Evolutionary conservation across 2,888 invertebrate species (phyloP).

Genomic region (Brassicogethes aeneus): DNA sequence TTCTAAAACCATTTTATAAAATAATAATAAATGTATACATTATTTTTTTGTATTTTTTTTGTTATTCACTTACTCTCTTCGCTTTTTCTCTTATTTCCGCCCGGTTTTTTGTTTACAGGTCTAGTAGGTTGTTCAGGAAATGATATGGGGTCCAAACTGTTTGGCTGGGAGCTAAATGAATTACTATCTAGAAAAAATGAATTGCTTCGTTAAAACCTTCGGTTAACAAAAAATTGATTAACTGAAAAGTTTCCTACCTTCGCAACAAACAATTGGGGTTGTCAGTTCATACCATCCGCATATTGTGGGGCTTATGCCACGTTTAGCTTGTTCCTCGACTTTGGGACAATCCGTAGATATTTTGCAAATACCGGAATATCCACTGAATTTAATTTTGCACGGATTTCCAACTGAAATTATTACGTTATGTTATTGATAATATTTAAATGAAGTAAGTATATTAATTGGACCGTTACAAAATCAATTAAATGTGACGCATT

Average conservation of each 20-base stretch:
- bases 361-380: slow-evolving; percentile 25
- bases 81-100: slow-evolving; percentile 20
- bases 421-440: too few relatives aligned
- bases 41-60: slow-evolving; percentile 1
- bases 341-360: slow-evolving; percentile 27
- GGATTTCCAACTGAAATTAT: slow-evolving; percentile 27
- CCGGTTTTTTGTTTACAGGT: slow-evolving; percentile 1
- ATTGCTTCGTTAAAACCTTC: too few relatives aligned
- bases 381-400: slow-evolving; percentile 22
- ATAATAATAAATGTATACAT: not conserved
- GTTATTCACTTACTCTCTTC: slow-evolving; percentile 28
- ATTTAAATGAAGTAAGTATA: too few relatives aligned
- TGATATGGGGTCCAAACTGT: slow-evolving; percentile 5
- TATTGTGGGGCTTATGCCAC: slow-evolving; percentile 28
- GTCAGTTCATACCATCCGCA: slow-evolving; percentile 29
- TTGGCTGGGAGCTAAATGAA: not conserved
- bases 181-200: not conserved
- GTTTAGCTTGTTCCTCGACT: slow-evolving; percentile 28
- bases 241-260: slow-evolving; percentile 18
- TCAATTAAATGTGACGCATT: too few relatives aligned
- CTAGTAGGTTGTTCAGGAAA: slow-evolving; percentile 5
- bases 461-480: too few relatives aligned
- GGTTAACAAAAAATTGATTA: slow-evolving; percentile 2
- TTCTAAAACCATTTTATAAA: slow-evolving; percentile 37
- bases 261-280: slow-evolving; percentile 32